A percentile compares a stretch with the other conserved stretches of the same genome.
Conservation (phyloP, 2,888 invertebrate species). For the Nephrocerus scutellatus region DNA sequence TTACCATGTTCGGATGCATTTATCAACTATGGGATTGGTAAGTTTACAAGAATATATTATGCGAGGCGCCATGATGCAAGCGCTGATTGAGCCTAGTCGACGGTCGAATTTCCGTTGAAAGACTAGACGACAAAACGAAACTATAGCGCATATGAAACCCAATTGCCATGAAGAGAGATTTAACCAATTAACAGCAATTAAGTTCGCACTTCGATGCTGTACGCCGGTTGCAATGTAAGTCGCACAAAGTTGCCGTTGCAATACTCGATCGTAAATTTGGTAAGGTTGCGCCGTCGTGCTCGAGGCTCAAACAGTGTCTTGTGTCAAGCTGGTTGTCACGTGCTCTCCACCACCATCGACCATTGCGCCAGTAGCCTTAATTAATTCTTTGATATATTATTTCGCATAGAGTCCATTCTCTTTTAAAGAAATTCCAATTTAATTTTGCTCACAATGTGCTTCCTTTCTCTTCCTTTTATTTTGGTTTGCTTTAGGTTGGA, state of each 20-base stretch:
- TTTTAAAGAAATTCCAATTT: too few species aligned
- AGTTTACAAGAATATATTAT: constrained; percentile 33
- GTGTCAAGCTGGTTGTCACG: too few species aligned
- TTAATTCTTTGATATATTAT: too few species aligned
- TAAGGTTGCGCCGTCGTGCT: constrained; percentile 1
- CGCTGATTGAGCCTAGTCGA: too few species aligned
- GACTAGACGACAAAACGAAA: too few species aligned
- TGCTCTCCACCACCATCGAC: too few species aligned
- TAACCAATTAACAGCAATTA: constrained; percentile 44
- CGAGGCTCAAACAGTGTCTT: not conserved
- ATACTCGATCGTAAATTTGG: not conserved
- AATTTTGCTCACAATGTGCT: constrained; percentile 3
- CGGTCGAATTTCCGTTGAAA: too few species aligned
- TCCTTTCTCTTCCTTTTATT: constrained; percentile 3
- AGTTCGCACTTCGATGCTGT: constrained; percentile 11
- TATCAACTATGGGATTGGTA: constrained; percentile 59
- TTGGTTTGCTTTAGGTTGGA: constrained; percentile 56
- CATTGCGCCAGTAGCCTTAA: too few species aligned
- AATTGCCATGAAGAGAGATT: constrained; percentile 23
- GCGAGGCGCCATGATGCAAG: constrained; percentile 1
- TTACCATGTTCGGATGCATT: constrained; percentile 57
- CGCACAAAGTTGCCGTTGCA: constrained; percentile 1
- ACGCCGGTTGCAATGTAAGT: not conserved
- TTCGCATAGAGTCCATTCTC: too few species aligned
- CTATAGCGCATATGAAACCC: not conserved